Conservation (phyloP, 2,888 invertebrate species). For the Crepidodera aurea region DNA sequence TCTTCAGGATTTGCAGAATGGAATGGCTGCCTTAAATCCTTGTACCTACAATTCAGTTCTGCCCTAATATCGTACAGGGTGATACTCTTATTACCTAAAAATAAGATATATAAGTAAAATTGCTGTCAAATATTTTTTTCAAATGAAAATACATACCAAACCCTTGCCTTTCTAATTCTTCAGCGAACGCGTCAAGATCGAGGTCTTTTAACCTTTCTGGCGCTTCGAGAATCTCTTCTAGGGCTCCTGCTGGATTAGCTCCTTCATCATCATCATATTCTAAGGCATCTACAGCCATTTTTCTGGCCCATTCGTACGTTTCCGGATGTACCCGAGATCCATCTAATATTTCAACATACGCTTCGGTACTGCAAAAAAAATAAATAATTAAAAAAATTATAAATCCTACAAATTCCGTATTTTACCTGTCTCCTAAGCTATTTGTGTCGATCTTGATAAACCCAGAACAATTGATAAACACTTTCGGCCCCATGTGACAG, state of each 20-base stretch:
- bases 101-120: neutral
- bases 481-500: slow-evolving; percentile 94
- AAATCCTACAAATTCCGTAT: neutral
- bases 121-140: neutral
- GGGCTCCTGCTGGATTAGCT: slow-evolving; percentile 93
- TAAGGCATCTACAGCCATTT: slow-evolving; percentile 99
- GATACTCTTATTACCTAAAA: slow-evolving; percentile 80
- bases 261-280: slow-evolving; percentile 99
- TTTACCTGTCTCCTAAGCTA: slow-evolving; percentile 81
- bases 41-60: slow-evolving; percentile 92
- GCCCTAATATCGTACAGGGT: slow-evolving; percentile 97
- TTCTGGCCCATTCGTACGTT: slow-evolving; percentile 99
- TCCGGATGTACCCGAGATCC: slow-evolving; percentile 99
- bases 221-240: slow-evolving; percentile 96
- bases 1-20: slow-evolving; percentile 85
- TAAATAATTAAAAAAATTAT: neutral
- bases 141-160: slow-evolving; percentile 63
- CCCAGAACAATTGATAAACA: slow-evolving; percentile 98
- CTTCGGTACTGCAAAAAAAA: slow-evolving; percentile 74
- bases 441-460: slow-evolving; percentile 99
- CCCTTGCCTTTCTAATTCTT: slow-evolving; percentile 90
- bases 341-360: slow-evolving; percentile 94
- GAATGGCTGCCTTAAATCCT: slow-evolving; percentile 84
- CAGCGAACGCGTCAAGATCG: slow-evolving; percentile 98
- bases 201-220: slow-evolving; percentile 94